These are phyloP conservation scores for Mormyrops boulengeri DNA, from an alignment of 2,797 vertebrate species.

Conservation along the genomic window DNA sequence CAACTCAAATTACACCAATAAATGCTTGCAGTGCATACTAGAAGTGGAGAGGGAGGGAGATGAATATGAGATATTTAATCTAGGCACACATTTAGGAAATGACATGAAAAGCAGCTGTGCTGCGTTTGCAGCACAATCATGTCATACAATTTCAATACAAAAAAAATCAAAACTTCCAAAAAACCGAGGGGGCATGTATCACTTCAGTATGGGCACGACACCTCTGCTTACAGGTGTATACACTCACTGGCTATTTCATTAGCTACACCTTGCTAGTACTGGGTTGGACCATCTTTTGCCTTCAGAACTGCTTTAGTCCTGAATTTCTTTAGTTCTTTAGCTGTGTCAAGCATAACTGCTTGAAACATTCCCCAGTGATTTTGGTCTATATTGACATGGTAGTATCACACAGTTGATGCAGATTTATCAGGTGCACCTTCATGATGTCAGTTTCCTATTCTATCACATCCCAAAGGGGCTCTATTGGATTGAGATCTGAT, in stretches of 20 bases:
- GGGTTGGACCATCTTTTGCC: background rate
- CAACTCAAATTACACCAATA: background rate
- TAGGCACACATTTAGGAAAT: background rate
- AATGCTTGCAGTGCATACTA: background rate
- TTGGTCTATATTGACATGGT: background rate
- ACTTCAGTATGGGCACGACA: background rate
- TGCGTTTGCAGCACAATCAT: background rate
- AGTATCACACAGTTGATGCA: background rate
- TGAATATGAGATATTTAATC: background rate
- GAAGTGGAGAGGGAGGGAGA: background rate
- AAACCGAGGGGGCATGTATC: background rate
- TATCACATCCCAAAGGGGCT: too few species aligned
- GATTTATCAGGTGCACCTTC: background rate
- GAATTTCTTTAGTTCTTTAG: too few species aligned
- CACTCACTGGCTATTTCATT: background rate
- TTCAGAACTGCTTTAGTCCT: background rate
- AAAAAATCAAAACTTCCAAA: background rate
- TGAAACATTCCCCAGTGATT: background rate
- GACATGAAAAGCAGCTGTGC: background rate
- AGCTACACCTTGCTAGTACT: background rate
- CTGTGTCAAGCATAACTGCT: background rate
- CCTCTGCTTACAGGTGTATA: background rate
- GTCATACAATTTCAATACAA: background rate
- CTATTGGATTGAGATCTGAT: background rate
- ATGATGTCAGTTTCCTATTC: background rate